Conservation (phyloP, 1,140 invertebrate species). For the Lucilia sericata region DNA sequence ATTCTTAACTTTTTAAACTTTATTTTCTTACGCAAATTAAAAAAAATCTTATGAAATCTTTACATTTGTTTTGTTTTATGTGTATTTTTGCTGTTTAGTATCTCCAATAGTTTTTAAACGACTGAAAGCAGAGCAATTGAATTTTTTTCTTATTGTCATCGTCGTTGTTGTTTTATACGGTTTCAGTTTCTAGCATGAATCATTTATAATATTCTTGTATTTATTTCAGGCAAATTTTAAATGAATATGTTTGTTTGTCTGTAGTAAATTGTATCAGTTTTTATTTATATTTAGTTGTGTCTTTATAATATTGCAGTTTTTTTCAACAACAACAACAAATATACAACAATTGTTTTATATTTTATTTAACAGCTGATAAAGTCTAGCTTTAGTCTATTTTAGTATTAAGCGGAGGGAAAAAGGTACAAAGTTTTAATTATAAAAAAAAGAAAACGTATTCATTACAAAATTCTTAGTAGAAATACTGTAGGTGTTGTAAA, state of each 20-base stretch:
- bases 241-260: background rate
- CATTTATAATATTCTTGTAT: background rate
- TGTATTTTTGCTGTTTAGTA: background rate
- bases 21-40: slow-evolving; percentile 9
- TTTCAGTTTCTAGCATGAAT: slow-evolving; percentile 18
- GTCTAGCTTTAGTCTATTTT: background rate
- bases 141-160: background rate
- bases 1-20: background rate
- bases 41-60: slow-evolving; percentile 3
- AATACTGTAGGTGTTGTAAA: too few species aligned
- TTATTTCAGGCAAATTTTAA: background rate
- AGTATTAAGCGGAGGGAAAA: too few species aligned
- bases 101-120: slow-evolving; percentile 19
- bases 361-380: background rate
- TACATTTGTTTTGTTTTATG: background rate
- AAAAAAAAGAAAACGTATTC: too few species aligned
- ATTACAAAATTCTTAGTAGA: too few species aligned
- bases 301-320: background rate
- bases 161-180: slow-evolving; percentile 2
- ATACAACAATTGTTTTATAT: background rate
- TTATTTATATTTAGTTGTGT: background rate
- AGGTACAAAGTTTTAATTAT: too few species aligned
- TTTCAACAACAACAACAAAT: too few species aligned
- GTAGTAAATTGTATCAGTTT: background rate
- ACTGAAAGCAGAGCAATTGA: background rate